Conservation (phyloP, 2,113 vertebrate species). For the Mirounga angustirostris region DNA sequence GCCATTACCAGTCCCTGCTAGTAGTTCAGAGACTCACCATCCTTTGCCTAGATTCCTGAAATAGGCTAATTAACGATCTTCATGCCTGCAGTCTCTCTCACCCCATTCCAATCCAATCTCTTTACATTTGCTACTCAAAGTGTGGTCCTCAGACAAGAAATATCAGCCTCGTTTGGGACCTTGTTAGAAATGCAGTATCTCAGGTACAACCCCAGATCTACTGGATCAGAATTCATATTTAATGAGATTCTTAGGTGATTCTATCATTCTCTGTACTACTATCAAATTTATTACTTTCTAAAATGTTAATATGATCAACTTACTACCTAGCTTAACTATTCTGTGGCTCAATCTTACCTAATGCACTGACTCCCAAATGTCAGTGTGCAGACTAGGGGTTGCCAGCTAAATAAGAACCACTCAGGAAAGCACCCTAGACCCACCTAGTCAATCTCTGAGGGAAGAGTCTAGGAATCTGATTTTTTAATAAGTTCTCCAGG, state of each 20-base stretch:
- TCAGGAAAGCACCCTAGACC: not conserved
- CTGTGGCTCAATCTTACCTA: not conserved
- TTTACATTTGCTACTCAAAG: not conserved
- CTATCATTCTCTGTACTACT: not conserved
- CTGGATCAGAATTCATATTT: constrained; percentile 2
- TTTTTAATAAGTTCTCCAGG: constrained; percentile 15
- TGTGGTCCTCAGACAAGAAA: not conserved
- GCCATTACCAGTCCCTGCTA: not conserved
- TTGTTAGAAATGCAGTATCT: constrained; percentile 1
- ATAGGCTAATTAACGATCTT: not conserved
- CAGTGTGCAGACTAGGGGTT: not conserved
- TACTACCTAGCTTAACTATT: constrained; percentile 28
- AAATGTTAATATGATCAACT: constrained; percentile 7
- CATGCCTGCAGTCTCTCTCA: not conserved
- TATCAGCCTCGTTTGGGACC: not conserved
- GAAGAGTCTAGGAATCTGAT: not conserved
- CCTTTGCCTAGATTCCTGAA: not conserved
- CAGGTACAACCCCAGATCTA: not conserved
- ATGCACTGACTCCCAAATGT: not conserved
- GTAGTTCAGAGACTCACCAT: not conserved
- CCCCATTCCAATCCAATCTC: not conserved
- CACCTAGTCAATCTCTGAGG: not conserved
- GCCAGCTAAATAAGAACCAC: not conserved
- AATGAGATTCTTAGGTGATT: constrained; percentile 41
- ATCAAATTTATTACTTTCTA: constrained; percentile 32